These are phyloP conservation scores for Aulostomus chinensis DNA, from an alignment of 2,797 vertebrate genomes.

Conservation along the genomic window DNA sequence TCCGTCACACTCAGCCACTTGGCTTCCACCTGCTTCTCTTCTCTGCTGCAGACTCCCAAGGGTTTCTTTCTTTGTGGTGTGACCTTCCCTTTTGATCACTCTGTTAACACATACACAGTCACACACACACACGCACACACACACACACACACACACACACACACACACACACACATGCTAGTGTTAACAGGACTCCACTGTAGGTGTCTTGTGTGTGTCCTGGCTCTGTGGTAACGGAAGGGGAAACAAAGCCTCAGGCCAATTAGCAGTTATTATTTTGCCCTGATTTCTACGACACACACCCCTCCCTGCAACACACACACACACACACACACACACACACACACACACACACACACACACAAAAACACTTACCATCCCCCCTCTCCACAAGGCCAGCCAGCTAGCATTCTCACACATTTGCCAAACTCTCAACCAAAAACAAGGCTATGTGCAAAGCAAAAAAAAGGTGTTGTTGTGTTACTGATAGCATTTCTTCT, in stretches of 20 bases:
- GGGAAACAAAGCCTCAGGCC: slow-evolving; percentile 66
- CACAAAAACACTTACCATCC: slow-evolving; percentile 5
- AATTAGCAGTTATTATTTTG: slow-evolving; percentile 82
- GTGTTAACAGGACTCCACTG: slow-evolving; percentile 61
- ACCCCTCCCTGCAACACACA: not conserved
- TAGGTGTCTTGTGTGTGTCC: slow-evolving; percentile 61
- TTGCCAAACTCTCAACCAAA: slow-evolving; percentile 41
- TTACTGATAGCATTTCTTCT: slow-evolving; percentile 56
- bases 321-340: not conserved
- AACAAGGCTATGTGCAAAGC: slow-evolving; percentile 12
- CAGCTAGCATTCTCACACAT: slow-evolving; percentile 42
- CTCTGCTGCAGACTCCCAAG: slow-evolving; percentile 32
- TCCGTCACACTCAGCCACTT: slow-evolving; percentile 34
- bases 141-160: slow-evolving; percentile 13
- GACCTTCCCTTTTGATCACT: slow-evolving; percentile 53
- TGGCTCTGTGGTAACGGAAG: slow-evolving; percentile 54
- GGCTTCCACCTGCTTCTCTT: slow-evolving; percentile 51
- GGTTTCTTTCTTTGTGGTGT: slow-evolving; percentile 60
- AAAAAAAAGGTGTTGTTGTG: slow-evolving; percentile 61
- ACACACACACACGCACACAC: slow-evolving; percentile 23
- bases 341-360: slow-evolving; percentile 3
- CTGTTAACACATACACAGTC: slow-evolving; percentile 24
- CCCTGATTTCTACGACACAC: slow-evolving; percentile 46
- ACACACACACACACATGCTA: slow-evolving; percentile 19
- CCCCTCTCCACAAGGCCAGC: slow-evolving; percentile 34